phyloP scores from a whole-genome alignment of 2,888 invertebrate species.

The Bombyx huttoni region DNA sequence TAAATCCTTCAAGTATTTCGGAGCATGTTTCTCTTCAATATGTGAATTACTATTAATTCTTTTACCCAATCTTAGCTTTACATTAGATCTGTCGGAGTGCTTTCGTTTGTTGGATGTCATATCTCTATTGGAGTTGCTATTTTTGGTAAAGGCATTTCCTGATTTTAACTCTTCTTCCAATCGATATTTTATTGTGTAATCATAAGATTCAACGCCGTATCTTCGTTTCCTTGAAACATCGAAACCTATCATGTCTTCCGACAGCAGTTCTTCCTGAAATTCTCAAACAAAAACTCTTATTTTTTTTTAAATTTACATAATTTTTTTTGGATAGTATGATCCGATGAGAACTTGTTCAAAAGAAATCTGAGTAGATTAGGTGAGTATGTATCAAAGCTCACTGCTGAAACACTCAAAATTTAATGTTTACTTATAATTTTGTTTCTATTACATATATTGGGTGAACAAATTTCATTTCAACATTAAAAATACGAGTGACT shows the following conservation, averaged over 20 bases:
- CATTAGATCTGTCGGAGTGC: constrained; percentile 70
- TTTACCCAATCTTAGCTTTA: constrained; percentile 70
- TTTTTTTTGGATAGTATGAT: no score
- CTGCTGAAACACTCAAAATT: no score
- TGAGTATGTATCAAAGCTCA: no score
- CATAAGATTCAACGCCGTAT: constrained; percentile 84
- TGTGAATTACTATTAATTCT: constrained; percentile 51
- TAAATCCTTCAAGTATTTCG: constrained; percentile 74
- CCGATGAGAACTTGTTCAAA: no score
- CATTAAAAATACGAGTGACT: no score
- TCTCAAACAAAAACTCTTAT: background rate
- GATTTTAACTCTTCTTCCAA: constrained; percentile 64
- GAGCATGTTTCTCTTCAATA: constrained; percentile 64
- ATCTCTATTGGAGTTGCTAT: constrained; percentile 24
- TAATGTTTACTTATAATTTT: no score
- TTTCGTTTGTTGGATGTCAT: constrained; percentile 69
- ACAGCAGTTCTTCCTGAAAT: constrained; percentile 83
- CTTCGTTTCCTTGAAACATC: constrained; percentile 79
- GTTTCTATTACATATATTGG: no score
- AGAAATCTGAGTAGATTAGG: no score
- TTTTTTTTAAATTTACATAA: background rate
- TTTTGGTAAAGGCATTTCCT: constrained; percentile 45
- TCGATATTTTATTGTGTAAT: constrained; percentile 77
- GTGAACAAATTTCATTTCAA: no score
- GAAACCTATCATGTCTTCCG: constrained; percentile 83